phyloP scores from a whole-genome alignment of 2,113 vertebrate species.

The Zapus hudsonius region DNA sequence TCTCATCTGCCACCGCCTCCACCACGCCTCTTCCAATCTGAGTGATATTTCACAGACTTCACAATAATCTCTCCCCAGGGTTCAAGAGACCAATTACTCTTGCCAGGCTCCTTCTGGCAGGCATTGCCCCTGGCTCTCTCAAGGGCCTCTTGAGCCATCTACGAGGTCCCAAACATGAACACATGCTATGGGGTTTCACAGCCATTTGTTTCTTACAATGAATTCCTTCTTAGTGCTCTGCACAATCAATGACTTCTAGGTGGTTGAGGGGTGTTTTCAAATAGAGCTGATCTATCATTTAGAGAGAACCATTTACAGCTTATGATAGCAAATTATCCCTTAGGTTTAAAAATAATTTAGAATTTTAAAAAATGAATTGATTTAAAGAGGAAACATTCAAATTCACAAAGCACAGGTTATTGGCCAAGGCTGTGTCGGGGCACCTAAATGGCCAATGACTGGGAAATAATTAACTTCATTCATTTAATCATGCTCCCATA shows the following conservation, averaged over 20 bases:
- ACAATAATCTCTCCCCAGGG: slow-evolving; percentile 75
- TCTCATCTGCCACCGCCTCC: slow-evolving; percentile 64
- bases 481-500: background rate
- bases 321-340: background rate
- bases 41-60: slow-evolving; percentile 75
- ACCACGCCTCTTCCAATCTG: slow-evolving; percentile 70
- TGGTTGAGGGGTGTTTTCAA: slow-evolving; percentile 23
- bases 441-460: background rate
- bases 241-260: slow-evolving; percentile 28
- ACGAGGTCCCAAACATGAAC: slow-evolving; percentile 20
- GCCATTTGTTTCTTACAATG: slow-evolving; percentile 32
- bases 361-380: slow-evolving; percentile 24
- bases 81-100: slow-evolving; percentile 73
- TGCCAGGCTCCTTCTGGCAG: slow-evolving; percentile 69
- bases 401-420: background rate
- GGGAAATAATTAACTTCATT: slow-evolving; percentile 7
- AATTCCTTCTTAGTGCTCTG: background rate
- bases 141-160: slow-evolving; percentile 62
- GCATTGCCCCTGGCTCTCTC: slow-evolving; percentile 45
- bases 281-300: background rate
- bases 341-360: slow-evolving; percentile 34
- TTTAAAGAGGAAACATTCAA: slow-evolving; percentile 42
- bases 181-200: slow-evolving; percentile 26
- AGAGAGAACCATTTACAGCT: background rate
- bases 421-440: background rate